Evolutionary conservation across 2,113 vertebrate genomes (phyloP).

Genomic region (Leptobrachium leishanense): DNA sequence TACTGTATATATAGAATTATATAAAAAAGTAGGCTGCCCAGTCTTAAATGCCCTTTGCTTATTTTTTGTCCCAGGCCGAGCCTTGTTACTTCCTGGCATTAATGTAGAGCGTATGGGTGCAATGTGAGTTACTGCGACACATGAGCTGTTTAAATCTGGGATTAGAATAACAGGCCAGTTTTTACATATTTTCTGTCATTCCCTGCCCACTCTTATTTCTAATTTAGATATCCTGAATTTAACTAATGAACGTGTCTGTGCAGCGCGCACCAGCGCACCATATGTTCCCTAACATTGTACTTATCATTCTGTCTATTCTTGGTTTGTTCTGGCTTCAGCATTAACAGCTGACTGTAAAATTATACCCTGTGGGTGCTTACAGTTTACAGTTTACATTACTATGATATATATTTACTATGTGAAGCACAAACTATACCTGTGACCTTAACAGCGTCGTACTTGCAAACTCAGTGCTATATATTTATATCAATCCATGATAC

Average conservation of each 20-base stretch:
- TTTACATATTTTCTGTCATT: constrained; percentile 30
- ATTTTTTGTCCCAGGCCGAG: too few species aligned
- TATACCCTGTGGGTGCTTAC: constrained; percentile 29
- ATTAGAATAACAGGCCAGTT: neutral
- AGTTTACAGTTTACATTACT: constrained; percentile 10
- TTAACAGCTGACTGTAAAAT: constrained; percentile 39
- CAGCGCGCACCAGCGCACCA: neutral
- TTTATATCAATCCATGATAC: neutral
- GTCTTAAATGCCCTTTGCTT: too few species aligned
- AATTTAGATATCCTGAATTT: constrained; percentile 33
- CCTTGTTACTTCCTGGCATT: too few species aligned
- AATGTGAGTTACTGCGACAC: too few species aligned
- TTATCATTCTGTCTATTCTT: constrained; percentile 20
- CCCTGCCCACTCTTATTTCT: constrained; percentile 36
- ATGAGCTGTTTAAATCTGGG: neutral
- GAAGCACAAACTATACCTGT: constrained; percentile 17
- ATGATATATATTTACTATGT: constrained; percentile 29
- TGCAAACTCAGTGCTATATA: neutral
- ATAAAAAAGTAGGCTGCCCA: too few species aligned
- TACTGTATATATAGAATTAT: too few species aligned
- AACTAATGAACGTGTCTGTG: constrained; percentile 19
- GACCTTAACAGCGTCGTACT: neutral
- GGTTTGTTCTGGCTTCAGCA: constrained; percentile 10
- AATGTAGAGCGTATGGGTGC: too few species aligned
- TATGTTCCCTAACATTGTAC: constrained; percentile 34